Evolutionary conservation across 2,113 vertebrate species (phyloP), one percentile per base, ranked within the genome.

Genomic region (Petroica traversi): DNA sequence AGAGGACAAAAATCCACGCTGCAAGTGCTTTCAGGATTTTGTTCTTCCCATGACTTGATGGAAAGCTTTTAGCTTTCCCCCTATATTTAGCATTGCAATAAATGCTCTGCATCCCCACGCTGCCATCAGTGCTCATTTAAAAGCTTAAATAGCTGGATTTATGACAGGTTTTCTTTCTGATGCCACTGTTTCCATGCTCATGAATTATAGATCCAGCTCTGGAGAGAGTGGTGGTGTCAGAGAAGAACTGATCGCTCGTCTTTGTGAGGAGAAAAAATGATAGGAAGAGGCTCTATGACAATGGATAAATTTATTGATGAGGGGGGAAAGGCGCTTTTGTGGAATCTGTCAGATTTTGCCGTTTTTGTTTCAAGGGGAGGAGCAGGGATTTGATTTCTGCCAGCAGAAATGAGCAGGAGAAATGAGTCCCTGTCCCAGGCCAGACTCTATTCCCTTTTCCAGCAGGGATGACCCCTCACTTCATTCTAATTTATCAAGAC

Each of bases 61-160:
- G 61, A 85, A 93, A 85, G 45, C 68, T 93, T 92, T 89, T 49
- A 93, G 75, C 24, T 3, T 38, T 61, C 33, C 58, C 52, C 43
- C 95, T 94, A 72, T 79, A 75, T 85, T 95, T 90, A 97, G 94
- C 90, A 74, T 38, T 4, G 25, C 45, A 81, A 45, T 71, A 90
- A 85, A 80, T 8, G 85, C 61, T 79, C 73, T 0, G 6, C 45
- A 90, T 95, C 95, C 85, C 69, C 58, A 46, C 29, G 6, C 36
- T 92, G 41, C 84, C 49, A 55, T 34, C 23, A 8, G 24, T 38
- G 38, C 88, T 64, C 54, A 46, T 76, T 91, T 85, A 85, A 89
- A 94, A 84, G 68, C 92, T 63, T 38, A 59, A 78, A 76, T 77
- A 74, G 83, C 25, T 88, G 71, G 7, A 71, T 89, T 95, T 85